Conservation (phyloP, 30 jellyfish, hydroid and myxozoan species). For the Catostylus mosaicus region DNA sequence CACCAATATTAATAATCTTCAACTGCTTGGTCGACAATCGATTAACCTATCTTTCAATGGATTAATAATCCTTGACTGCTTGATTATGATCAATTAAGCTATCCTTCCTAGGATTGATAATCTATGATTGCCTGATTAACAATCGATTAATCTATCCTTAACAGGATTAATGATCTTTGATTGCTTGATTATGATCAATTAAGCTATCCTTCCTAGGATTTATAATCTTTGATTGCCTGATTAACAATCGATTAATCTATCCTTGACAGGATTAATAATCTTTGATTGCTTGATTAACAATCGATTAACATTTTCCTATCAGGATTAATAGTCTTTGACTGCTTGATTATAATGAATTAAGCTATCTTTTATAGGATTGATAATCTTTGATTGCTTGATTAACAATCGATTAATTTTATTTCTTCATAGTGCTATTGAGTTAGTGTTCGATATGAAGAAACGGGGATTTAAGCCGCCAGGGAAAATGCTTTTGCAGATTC, state of each 20-base stretch:
- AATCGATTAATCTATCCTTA: too few species aligned
- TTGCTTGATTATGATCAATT: background rate
- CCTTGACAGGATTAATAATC: background rate
- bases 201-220: background rate
- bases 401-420: background rate
- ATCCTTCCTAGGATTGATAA: too few species aligned
- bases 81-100: background rate
- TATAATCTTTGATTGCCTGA: background rate
- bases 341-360: too few species aligned
- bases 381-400: background rate
- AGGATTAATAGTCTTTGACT: background rate
- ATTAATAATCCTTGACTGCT: background rate
- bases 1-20: too few species aligned
- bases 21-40: too few species aligned
- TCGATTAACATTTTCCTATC: background rate
- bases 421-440: conserved; percentile 30
- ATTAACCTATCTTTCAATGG: background rate
- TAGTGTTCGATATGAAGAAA: conserved; percentile 10
- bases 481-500: background rate
- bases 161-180: background rate
- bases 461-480: conserved; percentile 17
- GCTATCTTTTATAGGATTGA: background rate
- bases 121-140: too few species aligned
- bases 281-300: background rate
- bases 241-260: background rate